A percentile compares a stretch with the other conserved stretches of the same genome.
Conservation (phyloP, 2,888 invertebrate species). For the Lycia hirtaria region DNA sequence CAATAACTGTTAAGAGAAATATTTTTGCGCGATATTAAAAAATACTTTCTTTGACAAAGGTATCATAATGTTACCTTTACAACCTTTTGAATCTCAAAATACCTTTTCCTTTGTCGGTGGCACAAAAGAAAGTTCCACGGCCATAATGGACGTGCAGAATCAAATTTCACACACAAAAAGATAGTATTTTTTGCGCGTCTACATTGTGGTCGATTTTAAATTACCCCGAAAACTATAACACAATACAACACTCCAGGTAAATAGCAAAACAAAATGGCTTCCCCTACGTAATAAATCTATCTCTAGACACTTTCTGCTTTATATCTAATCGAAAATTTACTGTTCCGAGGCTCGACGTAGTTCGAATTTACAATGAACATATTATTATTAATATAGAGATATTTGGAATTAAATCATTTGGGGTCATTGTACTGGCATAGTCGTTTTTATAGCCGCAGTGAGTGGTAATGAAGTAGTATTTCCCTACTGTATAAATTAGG, state of each 20-base stretch:
- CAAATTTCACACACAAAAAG: slow-evolving; percentile 71
- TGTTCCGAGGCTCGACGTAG: slow-evolving; percentile 72
- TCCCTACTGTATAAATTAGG: slow-evolving; percentile 68
- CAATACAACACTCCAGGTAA: slow-evolving; percentile 76
- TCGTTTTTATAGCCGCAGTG: slow-evolving; percentile 67
- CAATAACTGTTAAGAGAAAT: slow-evolving; percentile 12
- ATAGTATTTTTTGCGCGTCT: slow-evolving; percentile 57
- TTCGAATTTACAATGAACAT: slow-evolving; percentile 80
- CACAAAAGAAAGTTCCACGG: slow-evolving; percentile 66
- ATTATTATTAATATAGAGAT: slow-evolving; percentile 74
- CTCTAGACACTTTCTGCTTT: slow-evolving; percentile 70
- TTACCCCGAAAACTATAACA: slow-evolving; percentile 61
- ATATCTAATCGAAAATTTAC: slow-evolving; percentile 83
- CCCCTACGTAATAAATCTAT: slow-evolving; percentile 74
- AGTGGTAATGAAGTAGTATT: slow-evolving; percentile 81
- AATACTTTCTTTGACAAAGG: slow-evolving; percentile 43
- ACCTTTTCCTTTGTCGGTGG: slow-evolving; percentile 59
- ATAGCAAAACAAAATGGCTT: slow-evolving; percentile 69
- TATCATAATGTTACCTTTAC: slow-evolving; percentile 26
- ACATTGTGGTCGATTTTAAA: slow-evolving; percentile 80
- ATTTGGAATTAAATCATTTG: slow-evolving; percentile 63
- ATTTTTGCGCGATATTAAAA: slow-evolving; percentile 26
- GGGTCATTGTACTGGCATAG: slow-evolving; percentile 64
- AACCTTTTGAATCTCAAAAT: slow-evolving; percentile 39
- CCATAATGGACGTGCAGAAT: slow-evolving; percentile 70